phyloP scores from a whole-genome alignment of 2,113 vertebrate species.

The Ictalurus punctatus region DNA sequence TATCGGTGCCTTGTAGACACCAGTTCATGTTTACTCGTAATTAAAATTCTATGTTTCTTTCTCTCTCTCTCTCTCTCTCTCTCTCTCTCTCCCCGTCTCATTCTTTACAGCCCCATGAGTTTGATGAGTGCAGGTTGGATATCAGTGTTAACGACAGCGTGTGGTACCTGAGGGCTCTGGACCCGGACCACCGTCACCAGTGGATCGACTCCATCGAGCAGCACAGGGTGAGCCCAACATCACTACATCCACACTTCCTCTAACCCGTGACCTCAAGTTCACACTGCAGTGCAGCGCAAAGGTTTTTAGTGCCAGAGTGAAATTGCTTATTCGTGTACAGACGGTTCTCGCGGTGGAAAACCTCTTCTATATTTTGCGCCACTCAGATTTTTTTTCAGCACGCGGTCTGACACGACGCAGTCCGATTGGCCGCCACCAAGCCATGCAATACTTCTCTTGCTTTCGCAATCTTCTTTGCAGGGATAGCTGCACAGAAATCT shows the following conservation, averaged over 20 bases:
- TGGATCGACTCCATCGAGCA: conserved; percentile 96
- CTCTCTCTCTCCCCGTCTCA: neutral
- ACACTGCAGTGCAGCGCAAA: neutral
- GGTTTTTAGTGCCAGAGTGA: too few species aligned
- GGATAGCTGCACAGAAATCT: too few species aligned
- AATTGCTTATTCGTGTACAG: neutral
- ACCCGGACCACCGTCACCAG: conserved; percentile 89
- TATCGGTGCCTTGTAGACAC: neutral
- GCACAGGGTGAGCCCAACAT: conserved; percentile 82
- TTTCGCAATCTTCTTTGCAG: too few species aligned
- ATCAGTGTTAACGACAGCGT: conserved; percentile 98
- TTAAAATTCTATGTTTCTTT: neutral
- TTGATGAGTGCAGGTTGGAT: conserved; percentile 98
- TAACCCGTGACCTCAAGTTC: neutral
- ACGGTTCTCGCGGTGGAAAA: neutral
- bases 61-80: neutral
- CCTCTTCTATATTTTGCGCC: neutral
- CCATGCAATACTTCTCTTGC: too few species aligned
- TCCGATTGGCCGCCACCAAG: neutral
- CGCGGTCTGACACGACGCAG: neutral
- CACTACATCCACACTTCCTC: neutral
- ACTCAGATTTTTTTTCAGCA: neutral
- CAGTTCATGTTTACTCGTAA: neutral
- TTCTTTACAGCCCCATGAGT: conserved; percentile 85
- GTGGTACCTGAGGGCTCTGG: conserved; percentile 96